Base-by-base conservation (phyloP, 2,797 vertebrate species). In the Oryzias sinensis region DNA sequence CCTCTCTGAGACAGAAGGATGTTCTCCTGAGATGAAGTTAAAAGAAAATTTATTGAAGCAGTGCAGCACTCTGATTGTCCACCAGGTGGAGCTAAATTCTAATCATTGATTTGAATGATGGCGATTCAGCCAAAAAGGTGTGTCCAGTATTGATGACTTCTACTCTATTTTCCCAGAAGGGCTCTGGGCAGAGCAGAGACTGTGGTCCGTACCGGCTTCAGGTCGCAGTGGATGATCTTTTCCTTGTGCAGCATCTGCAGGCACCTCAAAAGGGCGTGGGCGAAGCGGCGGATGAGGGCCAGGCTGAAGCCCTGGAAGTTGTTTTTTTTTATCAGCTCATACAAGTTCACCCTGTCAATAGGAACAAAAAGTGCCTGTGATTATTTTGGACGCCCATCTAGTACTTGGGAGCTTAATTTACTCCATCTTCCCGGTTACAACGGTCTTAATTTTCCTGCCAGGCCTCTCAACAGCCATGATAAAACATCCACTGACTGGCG, bases 161-260 rank as follows among this genome's bases (percentile, higher is more conserved):
- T 15, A 14, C 22, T 46, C 13, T 14, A 6, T 17, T 8, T 33
- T 33, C 8, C 29, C 8, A 33, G 8, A 33, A 33, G 7, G 3
- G 33, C 33, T 33, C 33, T 33, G 33, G 33, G 33, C 6, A 27
- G 27, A 27, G 27, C 33, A 33, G 33, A 33, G 33, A 9, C 4
- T 9, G 33, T 3, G 33, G 8, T 33, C 76, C 81, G 84, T 92
- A 98, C 95, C 68, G 95, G 95, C 82, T 97, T 97, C 70, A 97
- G 93, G 81, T 97, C 96, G 58, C 96, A 97, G 90, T 97, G 96
- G 82, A 98, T 97, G 45, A 97, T 97, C 87, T 92, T 96, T 86
- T 97, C 95, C 46, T 89, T 87, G 82, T 95, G 92, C 40, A 97
- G 91, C 93, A 97, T 94, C 88, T 97, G 94, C 74, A 97, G 90